Conservation (phyloP, 2,888 invertebrate species). For the Hecatera dysodea region DNA sequence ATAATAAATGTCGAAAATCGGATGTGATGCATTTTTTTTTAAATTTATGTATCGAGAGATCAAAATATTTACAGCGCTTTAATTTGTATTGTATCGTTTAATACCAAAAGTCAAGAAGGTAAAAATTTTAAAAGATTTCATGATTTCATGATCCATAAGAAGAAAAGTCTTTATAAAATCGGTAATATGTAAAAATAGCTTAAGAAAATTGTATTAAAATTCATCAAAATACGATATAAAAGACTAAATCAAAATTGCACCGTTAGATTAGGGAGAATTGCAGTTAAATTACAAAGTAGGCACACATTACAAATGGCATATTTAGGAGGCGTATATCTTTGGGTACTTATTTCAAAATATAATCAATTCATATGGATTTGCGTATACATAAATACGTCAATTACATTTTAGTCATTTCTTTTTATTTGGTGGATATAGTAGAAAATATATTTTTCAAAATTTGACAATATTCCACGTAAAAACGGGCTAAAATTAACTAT, state of each 20-base stretch:
- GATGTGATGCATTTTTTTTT: not conserved
- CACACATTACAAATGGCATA: slow-evolving; percentile 2
- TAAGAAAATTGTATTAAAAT: slow-evolving; percentile 47
- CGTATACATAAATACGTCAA: slow-evolving; percentile 7
- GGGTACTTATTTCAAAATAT: slow-evolving; percentile 34
- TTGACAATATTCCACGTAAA: slow-evolving; percentile 13
- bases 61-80: slow-evolving; percentile 47
- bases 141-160: slow-evolving; percentile 39
- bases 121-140: slow-evolving; percentile 35
- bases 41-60: slow-evolving; percentile 47
- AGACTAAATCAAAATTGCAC: slow-evolving; percentile 65
- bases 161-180: slow-evolving; percentile 41
- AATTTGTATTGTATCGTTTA: slow-evolving; percentile 15
- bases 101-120: slow-evolving; percentile 33
- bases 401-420: not conserved
- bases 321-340: slow-evolving; percentile 34
- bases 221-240: slow-evolving; percentile 52
- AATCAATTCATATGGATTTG: slow-evolving; percentile 6
- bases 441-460: slow-evolving; percentile 25
- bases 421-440: slow-evolving; percentile 5
- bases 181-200: slow-evolving; percentile 28
- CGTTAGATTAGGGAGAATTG: slow-evolving; percentile 44
- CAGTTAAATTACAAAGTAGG: slow-evolving; percentile 4
- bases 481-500: slow-evolving; percentile 48
- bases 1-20: not conserved